These are phyloP conservation scores for Synergus gifuensis DNA, from an alignment of 2,888 invertebrate genomes.

Conservation along the genomic window DNA sequence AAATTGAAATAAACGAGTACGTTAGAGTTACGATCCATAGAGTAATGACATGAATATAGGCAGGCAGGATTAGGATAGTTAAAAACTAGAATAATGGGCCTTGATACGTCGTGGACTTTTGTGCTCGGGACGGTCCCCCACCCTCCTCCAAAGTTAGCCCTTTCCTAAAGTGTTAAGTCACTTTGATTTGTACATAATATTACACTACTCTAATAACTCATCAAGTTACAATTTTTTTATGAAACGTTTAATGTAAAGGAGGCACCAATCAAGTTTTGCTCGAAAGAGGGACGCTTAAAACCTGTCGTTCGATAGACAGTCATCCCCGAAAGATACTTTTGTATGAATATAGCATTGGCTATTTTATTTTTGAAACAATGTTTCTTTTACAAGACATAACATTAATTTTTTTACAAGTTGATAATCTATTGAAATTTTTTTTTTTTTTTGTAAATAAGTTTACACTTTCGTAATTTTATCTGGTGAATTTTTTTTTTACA, in stretches of 20 bases:
- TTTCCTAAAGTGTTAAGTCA: conserved; percentile 68
- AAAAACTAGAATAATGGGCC: conserved; percentile 66
- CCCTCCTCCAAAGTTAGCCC: conserved; percentile 69
- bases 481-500: conserved; percentile 4
- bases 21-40: conserved; percentile 68
- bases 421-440: not conserved
- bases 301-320: conserved; percentile 53
- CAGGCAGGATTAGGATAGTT: conserved; percentile 69
- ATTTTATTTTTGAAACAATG: conserved; percentile 1
- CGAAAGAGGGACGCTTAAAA: conserved; percentile 66
- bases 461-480: conserved; percentile 1
- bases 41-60: conserved; percentile 55
- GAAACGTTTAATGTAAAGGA: conserved; percentile 63
- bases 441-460: not conserved
- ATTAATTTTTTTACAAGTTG: not conserved
- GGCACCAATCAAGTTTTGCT: conserved; percentile 54
- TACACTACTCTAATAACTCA: conserved; percentile 66
- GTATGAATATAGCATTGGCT: conserved; percentile 10
- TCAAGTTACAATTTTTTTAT: conserved; percentile 68
- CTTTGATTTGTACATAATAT: conserved; percentile 70
- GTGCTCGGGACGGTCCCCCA: conserved; percentile 67
- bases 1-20: conserved; percentile 49
- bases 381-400: not conserved
- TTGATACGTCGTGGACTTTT: conserved; percentile 68
- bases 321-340: conserved; percentile 24